Percentiles rank a stretch among this genome's conserved stretches.
Evolutionary conservation across 1,140 invertebrate genomes (phyloP).

Genomic region (Phenacoccus solenopsis): DNA sequence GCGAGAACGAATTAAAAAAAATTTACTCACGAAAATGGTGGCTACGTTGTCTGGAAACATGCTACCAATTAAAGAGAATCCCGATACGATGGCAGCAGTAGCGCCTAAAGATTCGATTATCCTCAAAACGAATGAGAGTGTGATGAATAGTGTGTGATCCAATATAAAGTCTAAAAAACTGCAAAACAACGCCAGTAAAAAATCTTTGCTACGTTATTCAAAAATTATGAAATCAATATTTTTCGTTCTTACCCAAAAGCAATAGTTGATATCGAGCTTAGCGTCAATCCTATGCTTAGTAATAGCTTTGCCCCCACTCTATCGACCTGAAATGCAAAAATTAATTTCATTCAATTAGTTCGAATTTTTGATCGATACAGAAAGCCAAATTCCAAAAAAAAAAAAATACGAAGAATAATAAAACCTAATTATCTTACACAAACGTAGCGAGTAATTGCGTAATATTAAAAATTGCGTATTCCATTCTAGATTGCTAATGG

Average conservation of each 20-base stretch:
- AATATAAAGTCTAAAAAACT: constrained; percentile 42
- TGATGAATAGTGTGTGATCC: constrained; percentile 40
- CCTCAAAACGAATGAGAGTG: constrained; percentile 44
- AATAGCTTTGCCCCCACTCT: constrained; percentile 42
- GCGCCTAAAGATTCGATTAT: constrained; percentile 48
- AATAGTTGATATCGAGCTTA: constrained; percentile 36
- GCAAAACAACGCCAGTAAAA: constrained; percentile 24
- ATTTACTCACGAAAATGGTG: constrained; percentile 44
- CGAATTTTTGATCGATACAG: too few relatives aligned
- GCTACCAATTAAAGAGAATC: constrained; percentile 48
- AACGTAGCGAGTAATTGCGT: too few relatives aligned
- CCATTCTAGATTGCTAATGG: too few relatives aligned
- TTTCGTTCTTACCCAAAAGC: constrained; percentile 39
- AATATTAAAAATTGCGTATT: too few relatives aligned
- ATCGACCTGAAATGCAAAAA: too few relatives aligned
- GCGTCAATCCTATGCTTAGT: constrained; percentile 43
- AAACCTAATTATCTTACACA: too few relatives aligned
- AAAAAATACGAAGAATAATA: too few relatives aligned
- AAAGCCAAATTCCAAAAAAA: too few relatives aligned
- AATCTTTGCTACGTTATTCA: not conserved
- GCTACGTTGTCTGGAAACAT: constrained; percentile 47
- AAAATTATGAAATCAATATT: constrained; percentile 6
- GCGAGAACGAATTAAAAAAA: not conserved
- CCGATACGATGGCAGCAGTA: constrained; percentile 47
- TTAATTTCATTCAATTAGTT: too few relatives aligned